Conservation (phyloP, 1,140 invertebrate genomes). For the Drosophila bocqueti region DNA sequence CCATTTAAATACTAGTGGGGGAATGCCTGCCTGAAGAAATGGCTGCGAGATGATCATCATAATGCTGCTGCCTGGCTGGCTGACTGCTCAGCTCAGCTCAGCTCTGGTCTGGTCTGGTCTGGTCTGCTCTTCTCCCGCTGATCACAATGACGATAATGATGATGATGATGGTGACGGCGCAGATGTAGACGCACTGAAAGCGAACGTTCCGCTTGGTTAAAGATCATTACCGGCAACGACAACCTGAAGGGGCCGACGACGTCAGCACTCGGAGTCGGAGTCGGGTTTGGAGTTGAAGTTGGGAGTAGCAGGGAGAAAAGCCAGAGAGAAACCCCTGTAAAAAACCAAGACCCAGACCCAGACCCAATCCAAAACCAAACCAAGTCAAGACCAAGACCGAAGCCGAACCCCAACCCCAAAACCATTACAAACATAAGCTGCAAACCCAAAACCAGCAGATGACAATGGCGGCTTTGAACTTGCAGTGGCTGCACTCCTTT, state of each 20-base stretch:
- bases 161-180: constrained; percentile 68
- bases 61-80: constrained; percentile 17
- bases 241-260: constrained; percentile 56
- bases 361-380: constrained; percentile 8
- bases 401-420: constrained; percentile 1
- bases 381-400: constrained; percentile 27
- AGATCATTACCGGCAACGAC: constrained; percentile 80
- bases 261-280: constrained; percentile 50
- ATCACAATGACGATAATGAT: constrained; percentile 22
- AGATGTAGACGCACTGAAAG: constrained; percentile 83
- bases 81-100: neutral
- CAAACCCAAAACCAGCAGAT: constrained; percentile 12
- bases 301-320: constrained; percentile 20
- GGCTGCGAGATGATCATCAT: constrained; percentile 63
- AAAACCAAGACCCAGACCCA: constrained; percentile 34
- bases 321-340: constrained; percentile 25
- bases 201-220: constrained; percentile 83
- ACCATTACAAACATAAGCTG: constrained; percentile 8
- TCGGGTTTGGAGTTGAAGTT: constrained; percentile 26
- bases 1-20: constrained; percentile 64
- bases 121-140: constrained; percentile 12
- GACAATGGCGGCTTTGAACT: constrained; percentile 44
- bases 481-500: constrained; percentile 8
- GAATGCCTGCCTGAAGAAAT: constrained; percentile 47
- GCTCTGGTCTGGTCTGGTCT: neutral